phyloP scores from a whole-genome alignment of 2,113 vertebrate genomes.

The Macquaria australasica region DNA sequence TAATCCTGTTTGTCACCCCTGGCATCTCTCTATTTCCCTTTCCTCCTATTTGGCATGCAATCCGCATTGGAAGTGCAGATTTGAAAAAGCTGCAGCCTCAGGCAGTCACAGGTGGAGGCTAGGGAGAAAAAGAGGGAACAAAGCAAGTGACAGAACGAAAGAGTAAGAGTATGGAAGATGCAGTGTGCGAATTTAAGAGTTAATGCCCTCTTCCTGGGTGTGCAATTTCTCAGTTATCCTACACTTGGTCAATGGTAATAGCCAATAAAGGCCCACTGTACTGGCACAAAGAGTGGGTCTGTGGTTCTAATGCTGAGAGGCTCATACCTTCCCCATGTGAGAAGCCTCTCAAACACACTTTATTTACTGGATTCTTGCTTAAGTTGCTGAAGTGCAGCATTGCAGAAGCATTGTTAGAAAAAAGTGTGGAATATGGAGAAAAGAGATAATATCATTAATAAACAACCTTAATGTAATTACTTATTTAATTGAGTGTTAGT shows the following conservation, averaged over 20 bases:
- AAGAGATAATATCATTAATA: too few relatives aligned
- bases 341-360: too few relatives aligned
- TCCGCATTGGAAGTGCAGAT: neutral
- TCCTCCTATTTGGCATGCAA: constrained; percentile 2
- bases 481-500: too few relatives aligned
- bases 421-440: too few relatives aligned
- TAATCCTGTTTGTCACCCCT: too few relatives aligned
- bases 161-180: neutral
- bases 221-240: neutral
- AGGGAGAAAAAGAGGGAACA: neutral
- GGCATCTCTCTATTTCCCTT: neutral
- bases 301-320: too few relatives aligned
- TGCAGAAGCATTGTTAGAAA: too few relatives aligned
- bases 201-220: neutral
- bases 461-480: too few relatives aligned
- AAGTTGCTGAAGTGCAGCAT: too few relatives aligned
- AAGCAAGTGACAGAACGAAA: neutral
- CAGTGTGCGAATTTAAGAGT: neutral
- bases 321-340: too few relatives aligned
- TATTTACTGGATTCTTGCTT: too few relatives aligned
- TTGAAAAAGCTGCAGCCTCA: neutral
- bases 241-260: neutral
- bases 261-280: neutral
- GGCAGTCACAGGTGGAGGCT: neutral
- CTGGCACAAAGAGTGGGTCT: neutral